These are phyloP conservation scores for Hemiprocne comata DNA, from an alignment of 2,113 vertebrate species.

Conservation along the genomic window DNA sequence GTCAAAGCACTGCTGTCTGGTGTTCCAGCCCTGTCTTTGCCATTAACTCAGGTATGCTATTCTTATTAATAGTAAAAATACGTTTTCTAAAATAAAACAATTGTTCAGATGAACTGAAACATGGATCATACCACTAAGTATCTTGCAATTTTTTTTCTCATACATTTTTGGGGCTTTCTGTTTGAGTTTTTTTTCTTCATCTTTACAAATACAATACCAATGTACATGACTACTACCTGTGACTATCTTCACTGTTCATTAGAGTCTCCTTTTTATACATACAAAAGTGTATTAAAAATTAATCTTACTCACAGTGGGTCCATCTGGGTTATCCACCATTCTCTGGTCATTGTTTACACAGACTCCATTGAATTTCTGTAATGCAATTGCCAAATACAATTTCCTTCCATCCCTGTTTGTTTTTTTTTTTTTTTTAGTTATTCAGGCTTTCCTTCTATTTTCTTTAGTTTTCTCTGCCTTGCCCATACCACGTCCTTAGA, in stretches of 20 bases:
- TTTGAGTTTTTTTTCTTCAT: not conserved
- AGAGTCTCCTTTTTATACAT: not conserved
- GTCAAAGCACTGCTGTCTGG: constrained; percentile 71
- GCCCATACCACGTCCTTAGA: not conserved
- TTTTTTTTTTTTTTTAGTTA: not conserved
- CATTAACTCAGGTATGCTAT: constrained; percentile 75
- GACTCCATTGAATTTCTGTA: not conserved
- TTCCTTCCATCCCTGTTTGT: not conserved
- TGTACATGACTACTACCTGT: not conserved
- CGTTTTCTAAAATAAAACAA: not conserved
- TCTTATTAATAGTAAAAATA: not conserved
- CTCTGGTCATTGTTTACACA: not conserved
- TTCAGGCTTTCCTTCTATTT: not conserved
- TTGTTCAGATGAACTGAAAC: constrained; percentile 8
- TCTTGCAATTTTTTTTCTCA: not conserved
- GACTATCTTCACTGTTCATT: not conserved
- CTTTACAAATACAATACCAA: not conserved
- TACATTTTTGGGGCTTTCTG: not conserved
- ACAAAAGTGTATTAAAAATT: not conserved
- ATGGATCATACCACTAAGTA: not conserved
- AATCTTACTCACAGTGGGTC: not conserved
- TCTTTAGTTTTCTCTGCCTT: not conserved
- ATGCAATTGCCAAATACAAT: not conserved
- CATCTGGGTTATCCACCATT: not conserved
- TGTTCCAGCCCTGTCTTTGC: not conserved